Evolutionary conservation across 2,888 invertebrate genomes (phyloP).

Genomic region (Anorthoa munda): DNA sequence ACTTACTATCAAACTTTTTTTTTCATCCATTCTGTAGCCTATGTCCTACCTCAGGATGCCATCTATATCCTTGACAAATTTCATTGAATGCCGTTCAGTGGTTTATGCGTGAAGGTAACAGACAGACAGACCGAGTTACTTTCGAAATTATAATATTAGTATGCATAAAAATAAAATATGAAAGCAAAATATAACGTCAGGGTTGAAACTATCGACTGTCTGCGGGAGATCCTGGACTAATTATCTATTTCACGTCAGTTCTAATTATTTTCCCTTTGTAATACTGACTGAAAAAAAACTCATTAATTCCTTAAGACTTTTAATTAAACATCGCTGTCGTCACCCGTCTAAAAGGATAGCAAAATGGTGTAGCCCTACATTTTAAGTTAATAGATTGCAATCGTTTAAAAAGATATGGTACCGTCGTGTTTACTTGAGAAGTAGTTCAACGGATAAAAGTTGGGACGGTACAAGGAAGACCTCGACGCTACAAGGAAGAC

Average conservation of each 20-base stretch:
- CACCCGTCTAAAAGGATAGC: not conserved
- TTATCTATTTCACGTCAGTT: not conserved
- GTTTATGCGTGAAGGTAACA: too few relatives aligned
- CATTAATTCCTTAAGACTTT: constrained; percentile 22
- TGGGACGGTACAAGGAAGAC: constrained; percentile 12
- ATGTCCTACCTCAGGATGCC: too few relatives aligned
- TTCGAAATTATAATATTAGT: too few relatives aligned
- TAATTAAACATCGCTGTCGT: constrained; percentile 14
- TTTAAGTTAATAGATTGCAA: constrained; percentile 9
- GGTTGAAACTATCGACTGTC: not conserved
- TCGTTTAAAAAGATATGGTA: constrained; percentile 31
- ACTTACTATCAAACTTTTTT: too few relatives aligned
- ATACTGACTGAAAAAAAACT: constrained; percentile 2
- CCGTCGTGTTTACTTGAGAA: constrained; percentile 34
- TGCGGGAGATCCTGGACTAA: not conserved
- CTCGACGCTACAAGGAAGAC: constrained; percentile 30
- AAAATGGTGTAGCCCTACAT: constrained; percentile 4
- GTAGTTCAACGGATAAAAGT: constrained; percentile 25
- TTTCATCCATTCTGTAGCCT: too few relatives aligned
- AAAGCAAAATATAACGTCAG: too few relatives aligned
- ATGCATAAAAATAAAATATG: not conserved
- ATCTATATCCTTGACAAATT: too few relatives aligned
- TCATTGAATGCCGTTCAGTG: too few relatives aligned
- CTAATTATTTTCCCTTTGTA: not conserved
- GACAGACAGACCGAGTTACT: too few relatives aligned